Percentiles rank a stretch among this genome's conserved stretches.
These are phyloP conservation scores for Ennomos quercinarius DNA, from an alignment of 2,888 invertebrate genomes.

Conservation along the genomic window DNA sequence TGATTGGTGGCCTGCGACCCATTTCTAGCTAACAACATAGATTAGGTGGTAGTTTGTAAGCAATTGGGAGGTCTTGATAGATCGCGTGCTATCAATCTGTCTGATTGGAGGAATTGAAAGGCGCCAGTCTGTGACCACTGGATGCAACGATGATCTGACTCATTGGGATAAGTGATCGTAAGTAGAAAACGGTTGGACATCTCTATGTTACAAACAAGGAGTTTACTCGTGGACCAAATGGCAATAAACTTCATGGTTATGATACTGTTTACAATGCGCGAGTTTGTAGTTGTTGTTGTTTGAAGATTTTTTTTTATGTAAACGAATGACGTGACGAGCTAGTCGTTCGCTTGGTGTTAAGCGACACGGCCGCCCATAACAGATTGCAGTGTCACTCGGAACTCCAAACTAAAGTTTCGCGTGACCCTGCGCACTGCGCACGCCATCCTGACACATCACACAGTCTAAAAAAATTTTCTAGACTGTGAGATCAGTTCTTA, in stretches of 20 bases:
- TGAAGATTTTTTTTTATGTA: too few species aligned
- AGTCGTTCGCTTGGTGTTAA: too few species aligned
- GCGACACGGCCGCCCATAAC: too few species aligned
- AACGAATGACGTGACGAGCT: too few species aligned
- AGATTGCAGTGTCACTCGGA: too few species aligned
- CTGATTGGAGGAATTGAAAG: slow-evolving; percentile 76
- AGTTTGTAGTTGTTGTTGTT: neutral
- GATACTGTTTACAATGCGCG: slow-evolving; percentile 12
- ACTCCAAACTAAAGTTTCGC: too few species aligned
- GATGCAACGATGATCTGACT: slow-evolving; percentile 33
- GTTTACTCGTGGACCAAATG: slow-evolving; percentile 20
- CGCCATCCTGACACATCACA: too few species aligned
- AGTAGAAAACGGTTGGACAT: slow-evolving; percentile 28
- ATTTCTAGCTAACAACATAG: slow-evolving; percentile 42
- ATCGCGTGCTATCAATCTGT: slow-evolving; percentile 67
- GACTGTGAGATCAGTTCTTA: too few species aligned
- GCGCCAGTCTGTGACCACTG: slow-evolving; percentile 67
- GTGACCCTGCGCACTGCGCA: too few species aligned
- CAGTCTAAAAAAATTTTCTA: too few species aligned
- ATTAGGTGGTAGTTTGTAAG: slow-evolving; percentile 17
- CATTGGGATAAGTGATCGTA: slow-evolving; percentile 35
- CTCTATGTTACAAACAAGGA: slow-evolving; percentile 25
- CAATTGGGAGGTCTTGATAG: slow-evolving; percentile 52
- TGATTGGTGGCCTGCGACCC: slow-evolving; percentile 41
- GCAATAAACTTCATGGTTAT: slow-evolving; percentile 25